Evolutionary conservation across 2,888 invertebrate genomes (phyloP).

Genomic region (Tribolium freemani): DNA sequence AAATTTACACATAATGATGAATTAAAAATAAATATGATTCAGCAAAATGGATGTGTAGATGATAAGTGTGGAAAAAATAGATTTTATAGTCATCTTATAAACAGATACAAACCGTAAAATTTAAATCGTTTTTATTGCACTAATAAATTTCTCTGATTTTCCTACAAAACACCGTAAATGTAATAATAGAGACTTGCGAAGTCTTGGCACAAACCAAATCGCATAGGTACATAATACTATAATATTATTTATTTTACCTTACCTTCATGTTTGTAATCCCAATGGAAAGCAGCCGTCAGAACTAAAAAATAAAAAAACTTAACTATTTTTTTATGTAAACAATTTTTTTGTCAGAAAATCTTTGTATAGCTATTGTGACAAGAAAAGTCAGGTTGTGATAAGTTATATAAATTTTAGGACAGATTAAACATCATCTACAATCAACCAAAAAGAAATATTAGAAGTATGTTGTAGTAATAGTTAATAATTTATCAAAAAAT

Average conservation of each 20-base stretch:
- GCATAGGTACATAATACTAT: too few relatives aligned
- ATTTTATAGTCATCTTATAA: background rate
- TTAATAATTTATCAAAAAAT: background rate
- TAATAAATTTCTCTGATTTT: background rate
- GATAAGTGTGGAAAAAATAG: background rate
- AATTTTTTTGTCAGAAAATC: background rate
- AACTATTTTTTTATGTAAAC: background rate
- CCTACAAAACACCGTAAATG: background rate
- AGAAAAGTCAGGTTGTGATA: background rate
- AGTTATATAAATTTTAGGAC: background rate
- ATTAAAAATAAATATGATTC: background rate
- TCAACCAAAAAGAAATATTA: too few relatives aligned
- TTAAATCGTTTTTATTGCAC: background rate
- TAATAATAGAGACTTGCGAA: background rate
- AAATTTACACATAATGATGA: background rate
- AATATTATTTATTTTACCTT: background rate
- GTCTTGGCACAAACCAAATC: too few relatives aligned
- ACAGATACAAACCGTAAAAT: background rate
- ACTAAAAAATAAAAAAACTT: background rate
- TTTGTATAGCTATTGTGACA: background rate
- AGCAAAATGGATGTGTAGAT: background rate
- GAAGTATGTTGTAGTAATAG: too few relatives aligned
- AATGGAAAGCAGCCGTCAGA: background rate
- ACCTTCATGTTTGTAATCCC: background rate
- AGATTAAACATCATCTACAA: too few relatives aligned